Base-by-base conservation (phyloP, 2,113 vertebrate genomes). In the Takifugu bimaculatus region DNA sequence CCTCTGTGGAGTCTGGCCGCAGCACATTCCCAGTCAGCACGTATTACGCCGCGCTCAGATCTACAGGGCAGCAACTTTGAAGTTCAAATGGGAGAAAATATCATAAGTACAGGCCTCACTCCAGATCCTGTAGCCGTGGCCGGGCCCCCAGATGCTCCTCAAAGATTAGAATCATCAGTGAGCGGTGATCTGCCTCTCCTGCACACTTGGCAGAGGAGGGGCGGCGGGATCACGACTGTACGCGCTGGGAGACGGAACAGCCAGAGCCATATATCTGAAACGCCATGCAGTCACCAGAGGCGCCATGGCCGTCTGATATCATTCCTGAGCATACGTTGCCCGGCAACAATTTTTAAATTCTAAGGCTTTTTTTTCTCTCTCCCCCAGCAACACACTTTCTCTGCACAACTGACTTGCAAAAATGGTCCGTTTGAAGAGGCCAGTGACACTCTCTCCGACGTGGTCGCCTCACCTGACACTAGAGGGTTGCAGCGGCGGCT, bases 51-150 rank as follows among this genome's bases (percentile, higher is more conserved):
- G 4, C 65, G 9, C 77, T 86, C 59, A 78, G 84, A 89, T 89
- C 86, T 83, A 79, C 78, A 63, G 73, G 63, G 69, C 80, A 60
- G 63, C 73, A 74, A 83, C 81, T 88, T 89, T 89, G 84, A 89
- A 83, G 82, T 85, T 82, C 77, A 84, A 85, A 85, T 81, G 80
- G 79, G 85, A 80, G 83, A 80, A 87, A 87, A 87, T 82, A 85
- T 85, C 71, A 76, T 85, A 87, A 88, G 81, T 87, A 81, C 70
- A 87, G 81, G 83, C 85, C 72, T 78, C 13, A 53, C 68, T 89
- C 83, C 85, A 85, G 81, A 87, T 39, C 35, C 35, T 39, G 35
- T 83, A 72, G 68, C 79, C 68, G 79, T 72, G 80, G 83, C 83
- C 71, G 63, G 47, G 44, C 70, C 84, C 80, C 83, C 83, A 85